phyloP scores from a whole-genome alignment of 2,888 invertebrate genomes.

The Drosophila mimica region DNA sequence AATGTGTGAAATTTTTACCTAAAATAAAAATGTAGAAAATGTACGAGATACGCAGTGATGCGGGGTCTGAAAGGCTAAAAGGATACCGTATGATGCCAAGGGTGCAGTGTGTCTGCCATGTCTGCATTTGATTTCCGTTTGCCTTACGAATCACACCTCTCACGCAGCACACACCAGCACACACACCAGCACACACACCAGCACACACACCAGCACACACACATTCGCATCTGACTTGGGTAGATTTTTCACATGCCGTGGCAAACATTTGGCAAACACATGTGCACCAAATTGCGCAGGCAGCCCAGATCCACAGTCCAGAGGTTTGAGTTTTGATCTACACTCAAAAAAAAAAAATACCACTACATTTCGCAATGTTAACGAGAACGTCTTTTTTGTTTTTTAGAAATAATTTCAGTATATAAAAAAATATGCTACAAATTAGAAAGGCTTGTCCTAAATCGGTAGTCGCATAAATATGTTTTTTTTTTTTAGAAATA shows the following conservation, averaged over 20 bases:
- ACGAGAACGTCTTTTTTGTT: background rate
- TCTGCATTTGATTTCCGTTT: constrained; percentile 80
- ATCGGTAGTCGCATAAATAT: background rate
- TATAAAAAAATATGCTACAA: background rate
- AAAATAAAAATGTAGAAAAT: constrained; percentile 75
- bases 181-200: constrained; percentile 21
- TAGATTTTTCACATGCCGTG: constrained; percentile 80
- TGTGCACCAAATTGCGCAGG: constrained; percentile 79
- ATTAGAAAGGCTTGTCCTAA: background rate
- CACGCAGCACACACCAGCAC: constrained; percentile 21
- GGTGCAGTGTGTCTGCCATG: constrained; percentile 44
- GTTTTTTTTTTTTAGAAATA: background rate
- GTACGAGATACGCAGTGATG: constrained; percentile 27
- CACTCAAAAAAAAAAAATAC: background rate
- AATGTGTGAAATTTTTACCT: constrained; percentile 79
- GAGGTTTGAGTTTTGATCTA: constrained; percentile 14
- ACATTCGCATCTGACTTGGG: constrained; percentile 49
- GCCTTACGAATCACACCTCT: constrained; percentile 72
- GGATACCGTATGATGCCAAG: constrained; percentile 35
- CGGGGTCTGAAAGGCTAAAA: constrained; percentile 26
- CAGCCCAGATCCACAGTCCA: constrained; percentile 13
- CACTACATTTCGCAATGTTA: background rate
- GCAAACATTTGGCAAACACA: constrained; percentile 84
- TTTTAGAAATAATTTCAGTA: background rate
- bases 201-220: constrained; percentile 19